phyloP scores from a whole-genome alignment of 2,888 invertebrate genomes.

The Volucella inanis region DNA sequence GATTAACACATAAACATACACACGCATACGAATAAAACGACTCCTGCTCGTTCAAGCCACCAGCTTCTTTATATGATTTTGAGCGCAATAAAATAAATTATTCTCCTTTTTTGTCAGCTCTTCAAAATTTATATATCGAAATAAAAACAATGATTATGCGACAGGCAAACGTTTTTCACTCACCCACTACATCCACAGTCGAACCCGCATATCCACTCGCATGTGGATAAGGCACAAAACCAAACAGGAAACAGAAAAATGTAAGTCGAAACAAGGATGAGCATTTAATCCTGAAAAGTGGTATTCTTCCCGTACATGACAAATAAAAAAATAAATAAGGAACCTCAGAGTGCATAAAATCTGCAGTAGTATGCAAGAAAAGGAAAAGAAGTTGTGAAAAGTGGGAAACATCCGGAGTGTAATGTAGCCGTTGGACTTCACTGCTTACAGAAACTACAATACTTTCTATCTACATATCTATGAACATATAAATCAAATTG shows the following conservation, averaged over 20 bases:
- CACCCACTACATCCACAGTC: slow-evolving; percentile 14
- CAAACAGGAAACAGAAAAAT: slow-evolving; percentile 36
- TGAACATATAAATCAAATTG: no score
- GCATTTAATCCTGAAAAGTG: slow-evolving; percentile 60
- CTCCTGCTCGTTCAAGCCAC: slow-evolving; percentile 1
- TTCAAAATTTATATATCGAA: slow-evolving; percentile 66
- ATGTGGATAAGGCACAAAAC: neutral
- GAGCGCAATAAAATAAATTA: slow-evolving; percentile 66
- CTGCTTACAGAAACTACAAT: no score
- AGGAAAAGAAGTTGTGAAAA: slow-evolving; percentile 18
- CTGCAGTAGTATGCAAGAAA: slow-evolving; percentile 54
- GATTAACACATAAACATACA: slow-evolving; percentile 9
- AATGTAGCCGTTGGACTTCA: neutral
- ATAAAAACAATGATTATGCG: slow-evolving; percentile 68
- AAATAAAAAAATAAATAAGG: slow-evolving; percentile 15
- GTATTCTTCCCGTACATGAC: slow-evolving; percentile 15
- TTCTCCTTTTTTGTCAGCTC: slow-evolving; percentile 50
- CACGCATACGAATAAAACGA: no score
- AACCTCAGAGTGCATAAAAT: slow-evolving; percentile 53
- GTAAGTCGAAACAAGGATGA: slow-evolving; percentile 65
- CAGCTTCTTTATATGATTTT: slow-evolving; percentile 40
- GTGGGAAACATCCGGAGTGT: slow-evolving; percentile 19
- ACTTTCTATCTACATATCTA: no score
- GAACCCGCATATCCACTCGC: neutral
- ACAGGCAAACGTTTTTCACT: slow-evolving; percentile 47